These are phyloP conservation scores for Macrotrachela quadricornifera DNA, from an alignment of 1,140 invertebrate species.

Conservation along the genomic window DNA sequence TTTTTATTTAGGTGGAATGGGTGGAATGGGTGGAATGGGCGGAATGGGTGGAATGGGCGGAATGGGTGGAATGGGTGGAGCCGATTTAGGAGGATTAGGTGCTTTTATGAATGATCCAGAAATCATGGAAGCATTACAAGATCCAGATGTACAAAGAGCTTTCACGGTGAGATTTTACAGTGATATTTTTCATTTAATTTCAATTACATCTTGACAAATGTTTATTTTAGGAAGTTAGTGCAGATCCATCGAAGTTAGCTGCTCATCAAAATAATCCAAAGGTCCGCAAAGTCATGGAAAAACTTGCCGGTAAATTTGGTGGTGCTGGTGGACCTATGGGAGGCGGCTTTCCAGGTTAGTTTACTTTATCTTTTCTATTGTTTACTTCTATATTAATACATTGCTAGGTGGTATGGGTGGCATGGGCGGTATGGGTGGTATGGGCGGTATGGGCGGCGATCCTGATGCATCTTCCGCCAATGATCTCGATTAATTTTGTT, in stretches of 20 bases:
- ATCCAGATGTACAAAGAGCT: not conserved
- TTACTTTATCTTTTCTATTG: no score
- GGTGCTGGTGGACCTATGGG: constrained; percentile 13
- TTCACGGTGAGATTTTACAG: no score
- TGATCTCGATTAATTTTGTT: no score
- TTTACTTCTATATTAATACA: no score
- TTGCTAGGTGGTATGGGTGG: constrained; percentile 13
- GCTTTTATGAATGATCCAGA: constrained; percentile 48
- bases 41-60: not conserved
- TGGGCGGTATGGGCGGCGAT: constrained; percentile 10
- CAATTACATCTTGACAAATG: constrained; percentile 31
- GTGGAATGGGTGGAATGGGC: no score
- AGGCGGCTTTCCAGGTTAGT: not conserved
- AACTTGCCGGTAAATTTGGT: constrained; percentile 43
- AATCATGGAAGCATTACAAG: constrained; percentile 46
- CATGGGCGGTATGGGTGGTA: constrained; percentile 13
- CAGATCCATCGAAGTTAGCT: constrained; percentile 53
- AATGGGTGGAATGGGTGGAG: not conserved
- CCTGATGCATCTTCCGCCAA: not conserved
- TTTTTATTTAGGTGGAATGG: no score
- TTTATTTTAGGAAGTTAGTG: constrained; percentile 32
- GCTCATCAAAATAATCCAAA: constrained; percentile 73
- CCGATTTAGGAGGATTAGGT: not conserved
- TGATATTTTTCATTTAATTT: no score
- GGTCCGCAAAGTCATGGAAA: constrained; percentile 46